phyloP scores from a whole-genome alignment of 1,140 invertebrate species.

The Drosophila nigrodunni region DNA sequence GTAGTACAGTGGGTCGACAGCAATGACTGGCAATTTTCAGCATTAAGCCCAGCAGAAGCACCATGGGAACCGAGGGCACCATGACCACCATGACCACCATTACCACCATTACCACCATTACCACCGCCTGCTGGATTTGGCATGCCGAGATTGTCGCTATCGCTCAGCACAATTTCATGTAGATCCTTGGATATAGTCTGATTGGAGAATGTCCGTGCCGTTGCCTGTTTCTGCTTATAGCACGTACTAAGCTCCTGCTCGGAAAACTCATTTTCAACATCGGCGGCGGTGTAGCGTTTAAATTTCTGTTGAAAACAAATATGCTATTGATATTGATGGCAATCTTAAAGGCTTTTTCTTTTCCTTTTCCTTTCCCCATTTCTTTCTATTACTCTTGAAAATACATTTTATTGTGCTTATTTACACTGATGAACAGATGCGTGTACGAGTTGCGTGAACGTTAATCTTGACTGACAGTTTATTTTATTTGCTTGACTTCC shows the following conservation, averaged over 20 bases:
- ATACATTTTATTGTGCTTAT: neutral
- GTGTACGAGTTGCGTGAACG: neutral
- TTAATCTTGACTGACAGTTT: neutral
- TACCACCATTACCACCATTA: too few relatives aligned
- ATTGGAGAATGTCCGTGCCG: constrained; percentile 74
- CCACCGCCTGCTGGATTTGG: neutral
- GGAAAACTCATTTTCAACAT: constrained; percentile 79
- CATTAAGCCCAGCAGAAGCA: neutral
- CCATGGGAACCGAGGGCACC: too few relatives aligned
- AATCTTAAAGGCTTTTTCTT: neutral
- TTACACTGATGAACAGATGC: neutral
- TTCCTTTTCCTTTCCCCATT: too few relatives aligned
- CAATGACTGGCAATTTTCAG: constrained; percentile 72
- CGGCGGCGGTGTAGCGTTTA: constrained; percentile 79
- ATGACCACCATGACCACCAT: too few relatives aligned
- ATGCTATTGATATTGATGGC: neutral
- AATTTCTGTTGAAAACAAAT: constrained; percentile 66
- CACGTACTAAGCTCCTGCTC: constrained; percentile 76
- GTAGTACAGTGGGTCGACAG: constrained; percentile 33
- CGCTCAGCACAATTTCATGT: constrained; percentile 74
- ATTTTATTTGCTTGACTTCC: neutral
- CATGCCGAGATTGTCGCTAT: constrained; percentile 57
- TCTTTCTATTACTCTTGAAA: neutral
- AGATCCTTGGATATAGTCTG: constrained; percentile 78
- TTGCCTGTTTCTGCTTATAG: constrained; percentile 62